Evolutionary conservation across 2,888 invertebrate species (phyloP).

Genomic region (Blastobasis lacticolella): DNA sequence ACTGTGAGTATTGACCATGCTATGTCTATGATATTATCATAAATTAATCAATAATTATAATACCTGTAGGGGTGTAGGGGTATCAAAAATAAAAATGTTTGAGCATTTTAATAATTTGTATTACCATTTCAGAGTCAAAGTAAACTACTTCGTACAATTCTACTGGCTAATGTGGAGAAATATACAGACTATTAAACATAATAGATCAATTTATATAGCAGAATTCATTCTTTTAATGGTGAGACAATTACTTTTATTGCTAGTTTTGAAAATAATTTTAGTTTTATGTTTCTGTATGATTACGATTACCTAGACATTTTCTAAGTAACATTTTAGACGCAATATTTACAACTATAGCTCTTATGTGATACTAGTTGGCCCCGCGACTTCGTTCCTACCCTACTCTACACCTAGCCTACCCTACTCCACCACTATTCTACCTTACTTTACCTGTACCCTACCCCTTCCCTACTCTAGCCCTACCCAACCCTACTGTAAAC

Average conservation of each 20-base stretch:
- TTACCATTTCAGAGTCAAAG: constrained; percentile 65
- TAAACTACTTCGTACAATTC: constrained; percentile 77
- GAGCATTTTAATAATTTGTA: constrained; percentile 13
- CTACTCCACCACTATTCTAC: too few relatives aligned
- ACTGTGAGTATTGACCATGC: constrained; percentile 53
- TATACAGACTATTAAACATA: constrained; percentile 77
- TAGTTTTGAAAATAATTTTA: constrained; percentile 20
- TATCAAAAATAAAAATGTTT: background rate
- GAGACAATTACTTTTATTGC: constrained; percentile 72
- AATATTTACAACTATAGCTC: too few relatives aligned
- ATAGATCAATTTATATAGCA: constrained; percentile 76
- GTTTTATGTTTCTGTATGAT: background rate
- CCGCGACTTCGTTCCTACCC: too few relatives aligned
- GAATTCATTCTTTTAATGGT: constrained; percentile 76
- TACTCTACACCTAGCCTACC: too few relatives aligned
- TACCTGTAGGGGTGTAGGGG: background rate
- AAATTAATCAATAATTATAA: background rate
- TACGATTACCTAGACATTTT: background rate
- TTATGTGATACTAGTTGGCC: too few relatives aligned
- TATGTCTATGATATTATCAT: background rate
- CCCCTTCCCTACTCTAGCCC: too few relatives aligned
- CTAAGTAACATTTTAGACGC: too few relatives aligned
- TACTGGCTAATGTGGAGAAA: constrained; percentile 82
- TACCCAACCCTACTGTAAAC: too few relatives aligned
- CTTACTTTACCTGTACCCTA: too few relatives aligned